Evolutionary conservation across 37 sponge, comb jelly and placozoan genomes (phyloP).

Genomic region (Axinella damicornis): DNA sequence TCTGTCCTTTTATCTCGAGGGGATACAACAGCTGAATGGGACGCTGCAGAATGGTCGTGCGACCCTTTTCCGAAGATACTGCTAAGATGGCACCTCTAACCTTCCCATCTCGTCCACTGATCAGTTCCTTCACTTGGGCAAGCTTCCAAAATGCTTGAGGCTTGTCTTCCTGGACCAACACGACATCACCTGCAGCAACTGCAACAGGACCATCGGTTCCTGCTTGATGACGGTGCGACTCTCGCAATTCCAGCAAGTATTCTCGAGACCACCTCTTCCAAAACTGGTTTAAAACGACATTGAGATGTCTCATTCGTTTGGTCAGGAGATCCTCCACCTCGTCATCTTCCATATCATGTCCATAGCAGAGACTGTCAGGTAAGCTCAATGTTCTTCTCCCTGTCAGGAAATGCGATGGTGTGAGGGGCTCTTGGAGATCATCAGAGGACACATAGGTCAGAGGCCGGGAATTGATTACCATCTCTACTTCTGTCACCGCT

Average conservation of each 20-base stretch:
- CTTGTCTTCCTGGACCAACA: slow-evolving; percentile 12
- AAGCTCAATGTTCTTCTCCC: slow-evolving; percentile 23
- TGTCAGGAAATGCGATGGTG: slow-evolving; percentile 46
- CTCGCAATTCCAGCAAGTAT: slow-evolving; percentile 29
- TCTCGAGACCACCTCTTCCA: slow-evolving; percentile 46
- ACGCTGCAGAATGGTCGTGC: background rate
- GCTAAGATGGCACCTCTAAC: background rate
- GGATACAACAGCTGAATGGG: slow-evolving; percentile 3
- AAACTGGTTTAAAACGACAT: slow-evolving; percentile 5
- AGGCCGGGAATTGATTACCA: slow-evolving; percentile 22
- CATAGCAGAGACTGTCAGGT: slow-evolving; percentile 4
- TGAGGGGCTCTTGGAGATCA: slow-evolving; percentile 46
- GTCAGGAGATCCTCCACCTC: slow-evolving; percentile 1
- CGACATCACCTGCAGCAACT: background rate
- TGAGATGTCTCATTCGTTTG: slow-evolving; percentile 16
- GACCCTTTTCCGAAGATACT: background rate
- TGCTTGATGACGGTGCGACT: background rate
- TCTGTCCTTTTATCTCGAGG: background rate
- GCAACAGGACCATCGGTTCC: background rate
- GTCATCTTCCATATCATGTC: slow-evolving; percentile 15
- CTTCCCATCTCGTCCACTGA: slow-evolving; percentile 18
- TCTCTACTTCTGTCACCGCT: slow-evolving; percentile 24
- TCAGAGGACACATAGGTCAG: slow-evolving; percentile 19
- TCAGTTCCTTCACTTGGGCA: background rate
- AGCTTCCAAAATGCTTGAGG: slow-evolving; percentile 28